Evolutionary conservation across 2,113 vertebrate genomes (phyloP).

Genomic region (Epinephelus moara): DNA sequence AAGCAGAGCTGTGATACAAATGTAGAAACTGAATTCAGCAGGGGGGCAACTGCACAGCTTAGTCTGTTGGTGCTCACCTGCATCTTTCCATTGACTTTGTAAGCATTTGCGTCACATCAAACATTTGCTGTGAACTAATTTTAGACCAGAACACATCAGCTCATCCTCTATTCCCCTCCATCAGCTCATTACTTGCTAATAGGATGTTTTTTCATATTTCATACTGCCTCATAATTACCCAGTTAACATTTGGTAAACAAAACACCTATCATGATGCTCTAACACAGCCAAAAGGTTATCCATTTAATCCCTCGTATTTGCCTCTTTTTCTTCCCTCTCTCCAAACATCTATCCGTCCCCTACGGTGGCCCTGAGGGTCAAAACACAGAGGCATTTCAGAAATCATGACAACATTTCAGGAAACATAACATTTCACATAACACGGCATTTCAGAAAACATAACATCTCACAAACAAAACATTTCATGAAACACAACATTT

Average conservation of each 20-base stretch:
- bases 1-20: neutral
- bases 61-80: neutral
- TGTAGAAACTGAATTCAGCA: neutral
- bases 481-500: too few relatives aligned
- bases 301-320: neutral
- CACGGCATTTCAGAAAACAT: too few relatives aligned
- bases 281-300: neutral
- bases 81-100: neutral
- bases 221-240: neutral
- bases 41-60: neutral
- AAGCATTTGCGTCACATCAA: neutral
- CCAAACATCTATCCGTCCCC: neutral
- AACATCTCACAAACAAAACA: too few relatives aligned
- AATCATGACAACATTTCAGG: too few relatives aligned
- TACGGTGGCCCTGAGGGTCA: neutral
- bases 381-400: too few relatives aligned
- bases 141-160: neutral
- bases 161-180: neutral
- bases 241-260: neutral
- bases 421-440: too few relatives aligned
- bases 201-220: neutral
- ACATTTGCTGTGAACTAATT: neutral
- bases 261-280: neutral
- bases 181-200: conserved; percentile 3
- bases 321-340: neutral